Evolutionary conservation across 2,113 vertebrate genomes (phyloP).

Genomic region (Amphiprion ocellaris): DNA sequence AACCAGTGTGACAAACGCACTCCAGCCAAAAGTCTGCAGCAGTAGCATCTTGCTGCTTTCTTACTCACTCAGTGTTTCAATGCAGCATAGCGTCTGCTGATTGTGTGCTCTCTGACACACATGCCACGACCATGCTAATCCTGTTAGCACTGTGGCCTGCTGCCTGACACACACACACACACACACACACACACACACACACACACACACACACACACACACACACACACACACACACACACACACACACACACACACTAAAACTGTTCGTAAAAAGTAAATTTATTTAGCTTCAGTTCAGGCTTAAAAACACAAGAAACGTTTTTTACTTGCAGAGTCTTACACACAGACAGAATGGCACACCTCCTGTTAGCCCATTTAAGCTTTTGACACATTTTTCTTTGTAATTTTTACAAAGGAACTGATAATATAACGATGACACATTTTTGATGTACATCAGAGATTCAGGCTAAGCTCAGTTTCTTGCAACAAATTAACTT

Average conservation of each 20-base stretch:
- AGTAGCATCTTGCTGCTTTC: neutral
- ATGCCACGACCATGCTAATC: slow-evolving; percentile 60
- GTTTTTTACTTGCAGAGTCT: neutral
- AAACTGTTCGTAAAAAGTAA: slow-evolving; percentile 2
- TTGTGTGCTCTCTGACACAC: slow-evolving; percentile 50
- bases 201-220: neutral
- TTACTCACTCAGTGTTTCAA: neutral
- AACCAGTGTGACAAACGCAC: slow-evolving; percentile 44
- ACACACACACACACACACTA: no score
- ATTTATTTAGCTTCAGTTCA: slow-evolving; percentile 6
- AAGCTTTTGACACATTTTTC: no score
- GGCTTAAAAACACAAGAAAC: neutral
- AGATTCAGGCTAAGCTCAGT: neutral
- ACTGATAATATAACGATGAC: no score
- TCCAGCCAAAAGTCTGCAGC: neutral
- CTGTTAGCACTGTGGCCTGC: slow-evolving; percentile 53
- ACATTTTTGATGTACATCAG: neutral
- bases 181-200: slow-evolving; percentile 17
- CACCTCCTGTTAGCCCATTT: neutral
- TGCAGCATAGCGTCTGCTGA: slow-evolving; percentile 12
- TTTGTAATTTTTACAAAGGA: no score
- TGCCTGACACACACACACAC: slow-evolving; percentile 30
- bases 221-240: no score
- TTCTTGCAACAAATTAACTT: no score
- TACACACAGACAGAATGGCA: neutral